Evolutionary conservation across 2,797 vertebrate genomes (phyloP), one percentile per base, ranked within the genome.

Genomic region (Amblyraja radiata): DNA sequence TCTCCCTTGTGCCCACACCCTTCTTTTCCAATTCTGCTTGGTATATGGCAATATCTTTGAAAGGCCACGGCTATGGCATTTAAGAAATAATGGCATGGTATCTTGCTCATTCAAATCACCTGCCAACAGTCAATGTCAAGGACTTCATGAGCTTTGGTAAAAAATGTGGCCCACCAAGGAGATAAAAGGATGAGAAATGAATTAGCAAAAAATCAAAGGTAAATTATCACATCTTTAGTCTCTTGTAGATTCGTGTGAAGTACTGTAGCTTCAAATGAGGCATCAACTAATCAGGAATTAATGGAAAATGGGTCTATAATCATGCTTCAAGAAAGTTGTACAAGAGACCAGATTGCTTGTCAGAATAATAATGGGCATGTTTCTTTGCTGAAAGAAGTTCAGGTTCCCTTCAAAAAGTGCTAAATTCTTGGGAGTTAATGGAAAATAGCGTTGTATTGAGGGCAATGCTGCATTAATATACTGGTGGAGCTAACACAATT

Each of bases 121-220:
- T 68, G 16, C 2, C 63, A 68, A 16, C 8, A 36, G 32, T 79
- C 32, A 68, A 7, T 32, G 84, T 68, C 63, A 88, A 68, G 84
- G 16, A 88, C 39, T 68, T 36, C n/a, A 68, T 36, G 63, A 18
- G 32, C n/a, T n/a, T 68, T n/a, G 84, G 84, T 18, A 88, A 68
- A 84, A 84, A 88, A 68, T 88, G 63, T 32, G 32, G n/a, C 36
- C n/a, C 63, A 88, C 16, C 28, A 86, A 68, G n/a, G n/a, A 36
- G 16, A 21, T n/a, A 68, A 36, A 65, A 18, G 16, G 61, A 36
- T 36, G 63, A 88, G 32, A 68, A 68, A 16, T 36, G 7, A 88
- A 88, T 88, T 68, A 88, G n/a, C 84, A 88, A 68, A n/a, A 88
- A 88, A 88, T 88, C 84, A 88, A 88, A 88, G 63, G 36, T 68